Evolutionary conservation across 1,140 invertebrate species (phyloP).

Genomic region (Tribolium madens): DNA sequence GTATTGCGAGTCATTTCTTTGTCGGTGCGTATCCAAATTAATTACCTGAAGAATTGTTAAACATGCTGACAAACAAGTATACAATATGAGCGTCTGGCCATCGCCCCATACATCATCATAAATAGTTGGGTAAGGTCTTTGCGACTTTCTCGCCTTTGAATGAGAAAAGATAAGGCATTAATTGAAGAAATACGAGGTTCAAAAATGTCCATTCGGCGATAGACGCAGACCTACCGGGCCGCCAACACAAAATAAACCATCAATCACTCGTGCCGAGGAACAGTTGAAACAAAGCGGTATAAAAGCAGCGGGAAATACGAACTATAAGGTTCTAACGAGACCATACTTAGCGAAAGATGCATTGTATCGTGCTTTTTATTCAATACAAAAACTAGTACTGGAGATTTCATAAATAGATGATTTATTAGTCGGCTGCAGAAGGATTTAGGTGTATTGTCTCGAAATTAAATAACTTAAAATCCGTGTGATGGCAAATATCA

Average conservation of each 20-base stretch:
- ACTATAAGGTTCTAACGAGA: slow-evolving; percentile 62
- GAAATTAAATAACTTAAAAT: slow-evolving; percentile 30
- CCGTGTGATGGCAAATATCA: slow-evolving; percentile 10
- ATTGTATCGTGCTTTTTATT: slow-evolving; percentile 59
- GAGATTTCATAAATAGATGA: slow-evolving; percentile 63
- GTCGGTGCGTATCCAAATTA: slow-evolving; percentile 40
- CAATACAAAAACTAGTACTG: slow-evolving; percentile 59
- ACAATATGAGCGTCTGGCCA: slow-evolving; percentile 48
- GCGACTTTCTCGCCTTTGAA: not conserved
- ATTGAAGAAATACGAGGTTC: slow-evolving; percentile 21
- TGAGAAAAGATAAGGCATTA: not conserved
- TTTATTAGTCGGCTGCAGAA: slow-evolving; percentile 51
- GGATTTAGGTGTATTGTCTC: slow-evolving; percentile 19
- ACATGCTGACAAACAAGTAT: slow-evolving; percentile 53
- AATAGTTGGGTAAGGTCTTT: not conserved
- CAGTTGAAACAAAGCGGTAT: slow-evolving; percentile 63
- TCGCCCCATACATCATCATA: slow-evolving; percentile 6
- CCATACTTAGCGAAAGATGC: slow-evolving; percentile 57
- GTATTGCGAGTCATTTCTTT: slow-evolving; percentile 1
- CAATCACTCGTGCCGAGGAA: slow-evolving; percentile 62
- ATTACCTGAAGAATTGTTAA: slow-evolving; percentile 51
- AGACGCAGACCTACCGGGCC: slow-evolving; percentile 62
- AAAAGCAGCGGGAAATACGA: slow-evolving; percentile 64
- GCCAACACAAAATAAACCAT: slow-evolving; percentile 63
- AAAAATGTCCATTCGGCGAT: slow-evolving; percentile 54